phyloP scores from a whole-genome alignment of 2,888 invertebrate species.

The Buathra laborator region DNA sequence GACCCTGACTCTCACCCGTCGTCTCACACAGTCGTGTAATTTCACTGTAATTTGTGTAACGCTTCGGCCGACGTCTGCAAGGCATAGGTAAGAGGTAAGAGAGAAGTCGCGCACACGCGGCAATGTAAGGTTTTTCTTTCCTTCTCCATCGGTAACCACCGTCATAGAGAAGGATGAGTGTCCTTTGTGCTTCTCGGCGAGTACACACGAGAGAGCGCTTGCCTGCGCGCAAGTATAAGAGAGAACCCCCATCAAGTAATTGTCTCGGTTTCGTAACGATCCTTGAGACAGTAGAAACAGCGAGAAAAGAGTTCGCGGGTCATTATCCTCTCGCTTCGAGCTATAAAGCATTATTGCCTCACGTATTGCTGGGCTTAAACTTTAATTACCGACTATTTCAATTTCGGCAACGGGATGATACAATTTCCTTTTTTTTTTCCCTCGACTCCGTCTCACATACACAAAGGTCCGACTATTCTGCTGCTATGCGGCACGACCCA shows the following conservation, averaged over 20 bases:
- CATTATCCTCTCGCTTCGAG: constrained; percentile 71
- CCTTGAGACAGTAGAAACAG: constrained; percentile 60
- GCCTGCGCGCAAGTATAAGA: background rate
- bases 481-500: background rate
- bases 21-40: constrained; percentile 68
- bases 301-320: constrained; percentile 69
- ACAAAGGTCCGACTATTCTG: background rate
- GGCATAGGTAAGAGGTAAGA: constrained; percentile 21
- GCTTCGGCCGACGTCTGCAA: constrained; percentile 31
- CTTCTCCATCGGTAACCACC: constrained; percentile 5
- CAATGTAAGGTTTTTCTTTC: background rate
- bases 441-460: background rate
- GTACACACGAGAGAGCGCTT: constrained; percentile 12
- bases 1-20: constrained; percentile 71
- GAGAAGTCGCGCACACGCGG: background rate
- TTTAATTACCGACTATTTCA: constrained; percentile 59
- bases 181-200: constrained; percentile 38
- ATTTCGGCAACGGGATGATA: constrained; percentile 35
- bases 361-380: constrained; percentile 44
- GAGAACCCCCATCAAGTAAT: constrained; percentile 69
- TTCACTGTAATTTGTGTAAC: constrained; percentile 70
- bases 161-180: constrained; percentile 14
- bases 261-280: constrained; percentile 76
- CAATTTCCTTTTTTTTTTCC: constrained; percentile 39
- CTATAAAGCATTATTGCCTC: constrained; percentile 59